Evolutionary conservation across 2,888 invertebrate genomes (phyloP).

Genomic region (Geophilus truncorum): DNA sequence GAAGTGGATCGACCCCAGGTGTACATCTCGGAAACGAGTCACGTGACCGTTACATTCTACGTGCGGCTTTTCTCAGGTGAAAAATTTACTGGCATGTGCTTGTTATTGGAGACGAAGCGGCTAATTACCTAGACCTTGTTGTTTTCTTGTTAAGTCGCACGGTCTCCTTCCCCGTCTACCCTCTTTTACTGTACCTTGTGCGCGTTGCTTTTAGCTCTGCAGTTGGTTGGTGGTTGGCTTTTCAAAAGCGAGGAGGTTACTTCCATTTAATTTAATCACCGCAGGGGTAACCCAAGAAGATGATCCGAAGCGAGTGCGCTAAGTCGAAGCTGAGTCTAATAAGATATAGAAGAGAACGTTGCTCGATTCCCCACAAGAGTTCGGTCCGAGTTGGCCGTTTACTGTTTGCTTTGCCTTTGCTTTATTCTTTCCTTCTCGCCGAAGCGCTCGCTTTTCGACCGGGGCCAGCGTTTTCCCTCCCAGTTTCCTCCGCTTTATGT

Average conservation of each 20-base stretch:
- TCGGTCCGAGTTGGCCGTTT: not conserved
- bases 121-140: not conserved
- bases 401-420: conserved; percentile 8
- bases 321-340: conserved; percentile 16
- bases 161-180: not conserved
- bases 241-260: not conserved
- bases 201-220: not conserved
- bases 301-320: conserved; percentile 12
- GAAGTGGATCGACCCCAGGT: conserved; percentile 91
- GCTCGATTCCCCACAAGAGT: conserved; percentile 12
- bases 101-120: not conserved
- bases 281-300: conserved; percentile 3
- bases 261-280: conserved; percentile 20
- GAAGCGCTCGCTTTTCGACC: not conserved
- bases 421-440: not conserved
- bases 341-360: conserved; percentile 11
- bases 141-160: not conserved
- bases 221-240: not conserved
- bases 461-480: not conserved
- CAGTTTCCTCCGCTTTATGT: not conserved
- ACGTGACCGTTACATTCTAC: conserved; percentile 84
- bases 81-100: conserved; percentile 9
- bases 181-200: not conserved
- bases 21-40: conserved; percentile 89
- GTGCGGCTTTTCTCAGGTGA: conserved; percentile 76